A percentile compares a stretch with the other conserved stretches of the same genome.
Evolutionary conservation across 2,797 vertebrate species (phyloP).

Genomic region (Myotis daubentonii): DNA sequence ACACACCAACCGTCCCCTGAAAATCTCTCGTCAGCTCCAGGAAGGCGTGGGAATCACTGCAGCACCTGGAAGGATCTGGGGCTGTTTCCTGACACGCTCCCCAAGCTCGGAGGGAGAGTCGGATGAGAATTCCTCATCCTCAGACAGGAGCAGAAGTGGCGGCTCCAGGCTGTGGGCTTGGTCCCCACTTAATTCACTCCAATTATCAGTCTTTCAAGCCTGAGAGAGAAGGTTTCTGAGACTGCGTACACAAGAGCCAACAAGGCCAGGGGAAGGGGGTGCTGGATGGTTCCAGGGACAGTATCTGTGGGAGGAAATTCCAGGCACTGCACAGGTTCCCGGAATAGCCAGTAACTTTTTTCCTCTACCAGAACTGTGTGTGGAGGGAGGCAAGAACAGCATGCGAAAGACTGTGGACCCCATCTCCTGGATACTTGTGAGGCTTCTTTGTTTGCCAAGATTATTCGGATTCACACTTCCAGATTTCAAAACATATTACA

Average conservation of each 20-base stretch:
- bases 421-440: background rate
- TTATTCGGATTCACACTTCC: background rate
- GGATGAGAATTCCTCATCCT: background rate
- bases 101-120: background rate
- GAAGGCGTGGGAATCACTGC: background rate
- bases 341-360: background rate
- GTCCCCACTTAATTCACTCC: background rate
- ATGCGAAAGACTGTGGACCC: background rate
- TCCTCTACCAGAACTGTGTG: too few relatives aligned
- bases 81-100: background rate
- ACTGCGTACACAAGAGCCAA: background rate
- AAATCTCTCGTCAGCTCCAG: background rate
- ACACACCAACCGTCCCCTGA: background rate
- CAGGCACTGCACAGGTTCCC: background rate
- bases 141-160: background rate
- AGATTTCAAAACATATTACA: background rate
- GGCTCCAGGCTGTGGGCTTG: background rate
- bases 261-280: background rate
- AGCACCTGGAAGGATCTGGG: background rate
- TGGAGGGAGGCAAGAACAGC: background rate
- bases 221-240: background rate
- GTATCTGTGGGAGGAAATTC: background rate
- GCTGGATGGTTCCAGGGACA: background rate
- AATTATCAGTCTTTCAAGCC: background rate
- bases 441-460: background rate